Conservation (phyloP, 2,797 vertebrate genomes). For the Capromys pilorides region DNA sequence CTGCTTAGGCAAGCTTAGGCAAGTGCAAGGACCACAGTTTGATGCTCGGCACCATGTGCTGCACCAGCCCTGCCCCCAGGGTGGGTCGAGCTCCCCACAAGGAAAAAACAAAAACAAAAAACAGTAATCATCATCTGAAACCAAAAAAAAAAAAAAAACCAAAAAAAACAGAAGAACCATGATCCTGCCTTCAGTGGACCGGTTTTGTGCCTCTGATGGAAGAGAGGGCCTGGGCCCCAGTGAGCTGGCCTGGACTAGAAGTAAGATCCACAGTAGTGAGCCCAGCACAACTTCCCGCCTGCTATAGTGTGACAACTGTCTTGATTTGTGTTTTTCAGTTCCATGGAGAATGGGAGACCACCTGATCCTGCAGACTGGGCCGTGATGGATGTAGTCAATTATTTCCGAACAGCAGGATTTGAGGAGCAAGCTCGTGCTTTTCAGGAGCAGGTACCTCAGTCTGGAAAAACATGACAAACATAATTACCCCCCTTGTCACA, state of each 20-base stretch:
- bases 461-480: constrained; percentile 55
- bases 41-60: too few relatives aligned
- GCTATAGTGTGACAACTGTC: constrained; percentile 55
- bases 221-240: neutral
- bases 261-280: neutral
- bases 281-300: neutral
- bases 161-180: neutral
- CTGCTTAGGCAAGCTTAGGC: too few relatives aligned
- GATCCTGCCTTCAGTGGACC: neutral
- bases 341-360: constrained; percentile 94
- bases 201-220: too few relatives aligned
- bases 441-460: constrained; percentile 94
- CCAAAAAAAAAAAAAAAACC: neutral
- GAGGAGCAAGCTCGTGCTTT: constrained; percentile 97
- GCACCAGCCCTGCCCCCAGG: too few relatives aligned
- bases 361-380: constrained; percentile 97
- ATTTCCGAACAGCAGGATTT: constrained; percentile 97
- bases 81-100: too few relatives aligned
- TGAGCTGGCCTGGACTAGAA: neutral
- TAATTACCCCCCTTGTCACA: neutral
- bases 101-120: too few relatives aligned
- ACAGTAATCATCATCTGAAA: neutral
- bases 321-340: constrained; percentile 87
- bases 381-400: constrained; percentile 96
- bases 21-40: too few relatives aligned